Evolutionary conservation across 2,797 vertebrate species (phyloP).

Genomic region (Chaunax sp.): DNA sequence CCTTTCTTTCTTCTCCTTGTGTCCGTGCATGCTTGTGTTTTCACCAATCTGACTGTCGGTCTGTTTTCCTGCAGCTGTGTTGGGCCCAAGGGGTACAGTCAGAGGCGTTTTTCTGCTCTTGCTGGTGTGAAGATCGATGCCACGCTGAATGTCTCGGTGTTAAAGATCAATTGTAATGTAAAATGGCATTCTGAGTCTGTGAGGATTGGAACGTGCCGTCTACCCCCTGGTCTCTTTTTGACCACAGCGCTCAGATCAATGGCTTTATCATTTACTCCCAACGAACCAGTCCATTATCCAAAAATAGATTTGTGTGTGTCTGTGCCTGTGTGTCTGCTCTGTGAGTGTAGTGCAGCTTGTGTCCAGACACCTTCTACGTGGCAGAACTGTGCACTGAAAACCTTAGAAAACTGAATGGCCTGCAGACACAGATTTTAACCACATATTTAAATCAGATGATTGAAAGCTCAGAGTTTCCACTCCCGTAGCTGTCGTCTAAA

Average conservation of each 20-base stretch:
- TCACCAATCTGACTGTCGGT: slow-evolving; percentile 7
- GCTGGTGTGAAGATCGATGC: slow-evolving; percentile 71
- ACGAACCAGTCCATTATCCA: slow-evolving; percentile 42
- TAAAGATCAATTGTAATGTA: slow-evolving; percentile 79
- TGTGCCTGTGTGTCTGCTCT: slow-evolving; percentile 23
- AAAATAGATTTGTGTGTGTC: slow-evolving; percentile 53
- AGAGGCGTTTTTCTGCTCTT: slow-evolving; percentile 47
- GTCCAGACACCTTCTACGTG: slow-evolving; percentile 25
- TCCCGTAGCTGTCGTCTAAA: slow-evolving; percentile 39
- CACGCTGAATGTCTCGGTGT: slow-evolving; percentile 47
- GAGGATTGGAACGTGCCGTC: slow-evolving; percentile 53
- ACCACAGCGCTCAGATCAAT: slow-evolving; percentile 61
- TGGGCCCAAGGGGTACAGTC: slow-evolving; percentile 28
- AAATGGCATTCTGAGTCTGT: slow-evolving; percentile 73
- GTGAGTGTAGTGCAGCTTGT: slow-evolving; percentile 30
- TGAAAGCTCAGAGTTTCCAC: slow-evolving; percentile 21
- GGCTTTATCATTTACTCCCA: slow-evolving; percentile 64
- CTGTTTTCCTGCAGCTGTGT: slow-evolving; percentile 15
- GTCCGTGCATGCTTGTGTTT: background rate
- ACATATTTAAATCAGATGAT: slow-evolving; percentile 38
- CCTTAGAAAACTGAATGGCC: slow-evolving; percentile 29
- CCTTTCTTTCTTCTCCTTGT: slow-evolving; percentile 2
- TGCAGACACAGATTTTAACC: slow-evolving; percentile 27
- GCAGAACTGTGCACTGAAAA: slow-evolving; percentile 39
- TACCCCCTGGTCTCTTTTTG: slow-evolving; percentile 48